These are phyloP conservation scores for Melanerpes aurifrons DNA, from an alignment of 2,113 vertebrate species.

Conservation along the genomic window DNA sequence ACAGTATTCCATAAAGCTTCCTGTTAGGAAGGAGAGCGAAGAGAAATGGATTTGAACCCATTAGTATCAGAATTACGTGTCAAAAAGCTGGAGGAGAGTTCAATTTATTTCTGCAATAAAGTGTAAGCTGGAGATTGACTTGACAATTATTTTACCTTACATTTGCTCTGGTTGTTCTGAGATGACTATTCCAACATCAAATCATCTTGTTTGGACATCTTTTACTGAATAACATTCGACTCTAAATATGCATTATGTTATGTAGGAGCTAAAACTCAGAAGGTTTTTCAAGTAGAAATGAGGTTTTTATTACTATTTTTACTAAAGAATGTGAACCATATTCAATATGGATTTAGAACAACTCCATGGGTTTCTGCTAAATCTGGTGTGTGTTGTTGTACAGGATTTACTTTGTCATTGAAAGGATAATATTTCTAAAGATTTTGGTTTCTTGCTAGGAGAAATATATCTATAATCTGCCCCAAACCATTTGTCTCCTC, in stretches of 20 bases:
- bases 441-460: conserved; percentile 23
- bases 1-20: conserved; percentile 71
- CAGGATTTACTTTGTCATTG: conserved; percentile 32
- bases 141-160: conserved; percentile 76
- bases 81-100: conserved; percentile 77
- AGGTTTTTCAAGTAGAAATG: conserved; percentile 59
- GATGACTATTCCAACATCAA: conserved; percentile 70
- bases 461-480: conserved; percentile 35
- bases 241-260: conserved; percentile 67
- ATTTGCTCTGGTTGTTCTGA: conserved; percentile 53
- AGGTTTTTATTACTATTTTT: conserved; percentile 68
- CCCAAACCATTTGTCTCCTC: not conserved
- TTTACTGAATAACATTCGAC: conserved; percentile 67
- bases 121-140: conserved; percentile 71
- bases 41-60: conserved; percentile 74
- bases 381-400: conserved; percentile 7
- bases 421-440: conserved; percentile 54
- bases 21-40: conserved; percentile 69
- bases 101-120: conserved; percentile 79
- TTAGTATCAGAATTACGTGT: conserved; percentile 78
- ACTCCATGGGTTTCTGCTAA: conserved; percentile 39
- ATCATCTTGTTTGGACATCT: conserved; percentile 67
- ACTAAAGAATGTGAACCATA: conserved; percentile 23
- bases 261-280: conserved; percentile 39
- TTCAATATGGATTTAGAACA: conserved; percentile 45